These are phyloP conservation scores for Meleagris gallopavo DNA, from an alignment of 2,113 vertebrate genomes.

Conservation along the genomic window DNA sequence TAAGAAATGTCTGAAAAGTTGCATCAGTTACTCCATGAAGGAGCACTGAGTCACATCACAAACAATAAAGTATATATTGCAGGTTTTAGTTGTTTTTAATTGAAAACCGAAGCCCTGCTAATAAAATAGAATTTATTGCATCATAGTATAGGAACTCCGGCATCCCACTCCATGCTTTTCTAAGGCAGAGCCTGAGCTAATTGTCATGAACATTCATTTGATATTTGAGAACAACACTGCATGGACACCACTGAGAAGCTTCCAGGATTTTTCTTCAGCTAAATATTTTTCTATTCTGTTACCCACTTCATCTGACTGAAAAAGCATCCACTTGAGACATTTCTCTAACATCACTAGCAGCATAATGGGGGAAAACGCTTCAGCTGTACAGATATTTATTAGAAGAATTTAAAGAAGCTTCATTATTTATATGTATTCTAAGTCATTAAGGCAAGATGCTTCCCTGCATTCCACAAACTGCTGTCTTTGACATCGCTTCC, in stretches of 20 bases:
- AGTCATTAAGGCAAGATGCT: neutral
- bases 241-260: neutral
- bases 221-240: conserved; percentile 28
- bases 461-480: neutral
- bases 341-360: neutral
- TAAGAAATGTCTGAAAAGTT: neutral
- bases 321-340: neutral
- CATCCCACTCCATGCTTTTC: neutral
- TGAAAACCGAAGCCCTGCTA: conserved; percentile 6
- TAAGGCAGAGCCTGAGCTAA: conserved; percentile 32
- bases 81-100: conserved; percentile 2
- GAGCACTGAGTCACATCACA: neutral
- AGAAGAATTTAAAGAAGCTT: neutral
- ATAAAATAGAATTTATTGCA: conserved; percentile 17
- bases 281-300: conserved; percentile 20
- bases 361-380: neutral
- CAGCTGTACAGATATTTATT: neutral
- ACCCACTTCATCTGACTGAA: neutral
- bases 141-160: conserved; percentile 41
- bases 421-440: neutral
- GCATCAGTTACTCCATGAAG: neutral
- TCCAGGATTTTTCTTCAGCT: neutral
- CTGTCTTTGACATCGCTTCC: neutral
- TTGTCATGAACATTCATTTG: conserved; percentile 29
- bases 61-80: neutral